phyloP scores from a whole-genome alignment of 2,797 vertebrate species.

The Salarias fasciatus region DNA sequence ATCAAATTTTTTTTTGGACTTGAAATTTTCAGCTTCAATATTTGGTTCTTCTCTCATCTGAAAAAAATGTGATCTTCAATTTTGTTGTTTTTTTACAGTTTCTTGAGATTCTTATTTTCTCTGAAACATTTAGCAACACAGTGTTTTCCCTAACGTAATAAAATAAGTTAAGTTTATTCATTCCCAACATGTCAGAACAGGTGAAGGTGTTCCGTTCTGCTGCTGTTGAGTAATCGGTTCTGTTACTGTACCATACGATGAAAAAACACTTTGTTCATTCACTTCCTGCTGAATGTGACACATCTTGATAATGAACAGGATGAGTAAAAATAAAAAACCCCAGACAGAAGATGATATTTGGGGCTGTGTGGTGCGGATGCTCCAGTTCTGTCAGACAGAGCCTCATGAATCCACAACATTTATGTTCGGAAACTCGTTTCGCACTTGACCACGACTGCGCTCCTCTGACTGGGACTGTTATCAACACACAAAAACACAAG shows the following conservation, averaged over 20 bases:
- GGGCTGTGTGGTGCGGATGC: constrained; percentile 5
- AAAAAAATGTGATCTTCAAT: no score
- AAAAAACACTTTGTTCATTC: constrained; percentile 18
- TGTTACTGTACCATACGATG: constrained; percentile 26
- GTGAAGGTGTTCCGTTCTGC: background rate
- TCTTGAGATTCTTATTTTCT: background rate
- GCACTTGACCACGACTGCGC: background rate
- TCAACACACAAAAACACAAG: no score
- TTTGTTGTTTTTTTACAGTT: no score
- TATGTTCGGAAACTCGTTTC: constrained; percentile 26
- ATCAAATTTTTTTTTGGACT: no score
- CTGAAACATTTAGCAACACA: background rate
- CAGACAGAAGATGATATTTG: constrained; percentile 9
- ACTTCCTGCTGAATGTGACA: constrained; percentile 23
- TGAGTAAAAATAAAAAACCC: background rate
- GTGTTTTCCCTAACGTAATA: background rate
- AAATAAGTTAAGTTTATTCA: constrained; percentile 6
- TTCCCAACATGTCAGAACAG: constrained; percentile 49
- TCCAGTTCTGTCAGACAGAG: constrained; percentile 49
- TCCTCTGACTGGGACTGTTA: background rate
- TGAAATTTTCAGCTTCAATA: no score
- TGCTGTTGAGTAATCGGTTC: constrained; percentile 17
- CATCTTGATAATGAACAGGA: constrained; percentile 23
- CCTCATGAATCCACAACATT: constrained; percentile 15
- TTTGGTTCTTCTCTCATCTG: no score